Evolutionary conservation across 2,113 vertebrate species (phyloP).

Genomic region (Odocoileus virginianus): DNA sequence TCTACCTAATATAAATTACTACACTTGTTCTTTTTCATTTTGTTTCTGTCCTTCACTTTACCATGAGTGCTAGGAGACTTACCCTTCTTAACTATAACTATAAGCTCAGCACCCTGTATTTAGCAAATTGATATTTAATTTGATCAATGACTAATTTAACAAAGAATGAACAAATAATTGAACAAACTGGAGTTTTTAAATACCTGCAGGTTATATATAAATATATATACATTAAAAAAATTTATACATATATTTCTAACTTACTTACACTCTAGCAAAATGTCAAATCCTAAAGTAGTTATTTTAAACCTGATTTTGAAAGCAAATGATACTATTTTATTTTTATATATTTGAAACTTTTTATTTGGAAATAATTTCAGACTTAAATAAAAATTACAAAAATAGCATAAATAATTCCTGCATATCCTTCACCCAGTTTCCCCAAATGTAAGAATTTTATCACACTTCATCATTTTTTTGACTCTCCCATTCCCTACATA

Average conservation of each 20-base stretch:
- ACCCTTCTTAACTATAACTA: neutral
- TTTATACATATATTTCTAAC: neutral
- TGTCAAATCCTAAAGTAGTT: neutral
- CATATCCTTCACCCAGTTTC: neutral
- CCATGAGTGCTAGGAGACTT: neutral
- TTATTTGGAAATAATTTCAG: neutral
- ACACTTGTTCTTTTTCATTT: neutral
- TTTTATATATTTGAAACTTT: neutral
- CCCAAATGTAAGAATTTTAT: neutral
- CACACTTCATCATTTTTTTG: neutral
- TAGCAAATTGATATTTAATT: neutral
- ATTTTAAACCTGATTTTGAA: neutral
- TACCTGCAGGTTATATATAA: neutral
- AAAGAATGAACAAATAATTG: neutral
- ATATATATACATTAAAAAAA: neutral
- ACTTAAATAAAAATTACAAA: neutral
- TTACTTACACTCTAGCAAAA: neutral
- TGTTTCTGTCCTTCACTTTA: neutral
- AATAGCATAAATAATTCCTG: neutral
- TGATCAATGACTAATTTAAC: neutral
- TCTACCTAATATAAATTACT: neutral
- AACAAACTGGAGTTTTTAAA: neutral
- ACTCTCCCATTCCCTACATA: neutral
- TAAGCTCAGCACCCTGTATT: neutral
- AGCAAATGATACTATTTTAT: neutral